phyloP scores from a whole-genome alignment of 2,113 vertebrate species.

The Cairina moschata region DNA sequence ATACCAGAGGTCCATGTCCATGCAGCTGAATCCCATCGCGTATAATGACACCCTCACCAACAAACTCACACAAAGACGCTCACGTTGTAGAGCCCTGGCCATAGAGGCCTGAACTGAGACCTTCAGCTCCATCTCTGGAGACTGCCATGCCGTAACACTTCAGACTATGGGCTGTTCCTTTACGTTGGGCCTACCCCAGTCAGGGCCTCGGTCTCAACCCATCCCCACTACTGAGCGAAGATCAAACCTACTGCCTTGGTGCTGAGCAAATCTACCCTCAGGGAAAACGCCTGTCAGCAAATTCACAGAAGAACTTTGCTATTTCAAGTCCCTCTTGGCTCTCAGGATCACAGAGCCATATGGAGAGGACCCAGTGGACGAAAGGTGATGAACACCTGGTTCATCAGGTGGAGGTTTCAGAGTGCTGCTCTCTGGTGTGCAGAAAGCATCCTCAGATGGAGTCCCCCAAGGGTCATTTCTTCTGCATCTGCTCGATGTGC shows the following conservation, averaged over 20 bases:
- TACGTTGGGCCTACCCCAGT: neutral
- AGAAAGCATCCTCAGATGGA: neutral
- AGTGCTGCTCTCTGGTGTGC: neutral
- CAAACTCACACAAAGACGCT: neutral
- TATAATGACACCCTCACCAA: neutral
- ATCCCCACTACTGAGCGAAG: neutral
- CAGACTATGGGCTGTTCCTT: neutral
- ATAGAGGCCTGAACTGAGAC: neutral
- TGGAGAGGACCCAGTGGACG: neutral
- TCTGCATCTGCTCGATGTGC: neutral
- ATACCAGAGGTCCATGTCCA: neutral
- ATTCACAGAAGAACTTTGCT: neutral
- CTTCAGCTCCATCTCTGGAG: neutral
- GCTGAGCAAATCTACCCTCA: neutral
- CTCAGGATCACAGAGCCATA: neutral
- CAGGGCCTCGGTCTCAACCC: neutral
- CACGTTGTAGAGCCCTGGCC: neutral
- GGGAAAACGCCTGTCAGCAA: neutral
- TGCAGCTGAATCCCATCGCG: neutral
- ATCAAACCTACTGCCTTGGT: neutral
- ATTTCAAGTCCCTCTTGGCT: neutral
- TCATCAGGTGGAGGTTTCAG: neutral
- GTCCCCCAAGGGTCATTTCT: neutral
- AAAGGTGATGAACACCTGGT: neutral
- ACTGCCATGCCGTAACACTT: neutral